These are phyloP conservation scores for Polydrusus pterygomalis DNA, from an alignment of 2,888 invertebrate species.

Conservation along the genomic window DNA sequence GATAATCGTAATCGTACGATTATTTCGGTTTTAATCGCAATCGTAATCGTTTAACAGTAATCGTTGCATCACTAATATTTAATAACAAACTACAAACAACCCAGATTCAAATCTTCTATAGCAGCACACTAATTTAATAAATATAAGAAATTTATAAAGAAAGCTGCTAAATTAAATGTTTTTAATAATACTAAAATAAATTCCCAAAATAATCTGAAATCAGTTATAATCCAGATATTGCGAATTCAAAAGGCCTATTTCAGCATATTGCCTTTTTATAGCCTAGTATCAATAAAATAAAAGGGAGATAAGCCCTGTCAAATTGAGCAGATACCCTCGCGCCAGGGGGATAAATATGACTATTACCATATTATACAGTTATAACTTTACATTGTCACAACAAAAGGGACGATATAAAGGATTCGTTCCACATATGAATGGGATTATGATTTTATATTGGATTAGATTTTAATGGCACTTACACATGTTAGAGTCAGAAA, in stretches of 20 bases:
- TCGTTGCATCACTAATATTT: too few relatives aligned
- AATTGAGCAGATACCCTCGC: slow-evolving; percentile 43
- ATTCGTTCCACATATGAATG: slow-evolving; percentile 54
- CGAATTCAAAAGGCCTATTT: slow-evolving; percentile 38
- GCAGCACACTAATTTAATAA: too few relatives aligned
- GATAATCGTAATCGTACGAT: too few relatives aligned
- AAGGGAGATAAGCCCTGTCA: slow-evolving; percentile 51
- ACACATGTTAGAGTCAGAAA: slow-evolving; percentile 50
- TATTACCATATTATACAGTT: slow-evolving; percentile 53
- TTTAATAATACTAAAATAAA: slow-evolving; percentile 26
- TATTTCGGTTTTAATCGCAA: too few relatives aligned
- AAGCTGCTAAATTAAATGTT: too few relatives aligned
- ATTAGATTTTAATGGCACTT: slow-evolving; percentile 53
- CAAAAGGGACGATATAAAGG: slow-evolving; percentile 45
- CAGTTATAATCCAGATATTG: slow-evolving; percentile 33
- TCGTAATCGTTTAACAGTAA: too few relatives aligned
- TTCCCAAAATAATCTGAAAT: slow-evolving; percentile 40
- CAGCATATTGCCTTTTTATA: slow-evolving; percentile 53
- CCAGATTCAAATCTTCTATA: too few relatives aligned
- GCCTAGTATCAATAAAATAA: slow-evolving; percentile 52
- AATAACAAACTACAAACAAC: too few relatives aligned
- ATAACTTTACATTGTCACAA: slow-evolving; percentile 50
- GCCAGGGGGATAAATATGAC: slow-evolving; percentile 49
- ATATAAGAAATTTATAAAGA: too few relatives aligned
- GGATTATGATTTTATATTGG: slow-evolving; percentile 53